A percentile compares a stretch with the other conserved stretches of the same genome.
These are phyloP conservation scores for Pycnonotus jocosus DNA, from an alignment of 2,113 vertebrate genomes.

Conservation along the genomic window DNA sequence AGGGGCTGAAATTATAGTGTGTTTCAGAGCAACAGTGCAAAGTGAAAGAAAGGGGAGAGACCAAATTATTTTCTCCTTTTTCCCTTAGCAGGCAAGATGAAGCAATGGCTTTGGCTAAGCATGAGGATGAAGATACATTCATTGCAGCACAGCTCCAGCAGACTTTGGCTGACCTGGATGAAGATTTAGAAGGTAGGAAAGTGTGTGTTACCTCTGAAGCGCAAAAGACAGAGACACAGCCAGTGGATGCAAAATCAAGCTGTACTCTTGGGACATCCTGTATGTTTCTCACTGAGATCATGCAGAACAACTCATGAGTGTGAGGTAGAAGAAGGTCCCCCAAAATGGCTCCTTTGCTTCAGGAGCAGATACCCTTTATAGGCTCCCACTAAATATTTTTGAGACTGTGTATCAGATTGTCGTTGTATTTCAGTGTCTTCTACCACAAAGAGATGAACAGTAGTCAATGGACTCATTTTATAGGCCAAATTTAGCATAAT, in stretches of 20 bases:
- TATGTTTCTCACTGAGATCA: background rate
- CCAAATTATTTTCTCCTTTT: background rate
- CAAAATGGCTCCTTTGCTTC: background rate
- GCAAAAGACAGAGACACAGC: background rate
- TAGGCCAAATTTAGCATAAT: background rate
- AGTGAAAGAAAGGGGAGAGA: background rate
- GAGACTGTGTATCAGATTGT: background rate
- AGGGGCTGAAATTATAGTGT: background rate
- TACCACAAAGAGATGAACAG: background rate
- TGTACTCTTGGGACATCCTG: background rate
- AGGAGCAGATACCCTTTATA: background rate
- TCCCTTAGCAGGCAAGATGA: constrained; percentile 6
- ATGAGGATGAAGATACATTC: constrained; percentile 55
- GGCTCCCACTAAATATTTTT: background rate
- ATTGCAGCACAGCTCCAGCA: constrained; percentile 67
- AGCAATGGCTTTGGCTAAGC: background rate
- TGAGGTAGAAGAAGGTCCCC: background rate
- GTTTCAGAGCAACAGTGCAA: background rate
- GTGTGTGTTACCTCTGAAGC: background rate
- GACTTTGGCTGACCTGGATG: constrained; percentile 75
- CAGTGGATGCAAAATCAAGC: background rate
- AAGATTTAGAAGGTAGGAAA: constrained; percentile 74
- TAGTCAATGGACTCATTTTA: background rate
- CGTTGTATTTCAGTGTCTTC: background rate
- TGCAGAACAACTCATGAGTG: background rate